A percentile compares a stretch with the other conserved stretches of the same genome.
Evolutionary conservation across 2,113 vertebrate species (phyloP).

Genomic region (Dromaius novaehollandiae): DNA sequence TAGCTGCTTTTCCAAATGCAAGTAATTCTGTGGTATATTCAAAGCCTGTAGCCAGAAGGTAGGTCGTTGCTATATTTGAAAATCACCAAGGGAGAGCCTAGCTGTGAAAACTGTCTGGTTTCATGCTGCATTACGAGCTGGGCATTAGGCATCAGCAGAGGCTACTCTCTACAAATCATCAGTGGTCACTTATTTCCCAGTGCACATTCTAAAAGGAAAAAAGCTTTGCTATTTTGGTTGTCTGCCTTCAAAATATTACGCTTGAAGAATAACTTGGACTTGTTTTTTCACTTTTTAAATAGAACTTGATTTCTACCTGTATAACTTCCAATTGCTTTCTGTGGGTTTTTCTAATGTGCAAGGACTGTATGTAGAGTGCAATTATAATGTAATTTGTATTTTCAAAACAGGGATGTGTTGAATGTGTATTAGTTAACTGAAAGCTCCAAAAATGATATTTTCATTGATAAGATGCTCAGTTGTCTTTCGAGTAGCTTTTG

Average conservation of each 20-base stretch:
- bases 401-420: background rate
- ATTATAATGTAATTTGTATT: background rate
- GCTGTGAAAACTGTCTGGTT: background rate
- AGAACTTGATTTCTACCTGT: background rate
- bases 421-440: background rate
- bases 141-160: background rate
- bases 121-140: background rate
- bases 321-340: background rate
- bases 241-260: background rate
- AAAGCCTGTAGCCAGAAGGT: background rate
- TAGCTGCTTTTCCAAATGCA: background rate
- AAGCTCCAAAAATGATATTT: background rate
- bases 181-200: background rate
- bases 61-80: background rate
- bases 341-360: background rate
- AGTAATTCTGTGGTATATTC: background rate
- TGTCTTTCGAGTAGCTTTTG: background rate
- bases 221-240: background rate
- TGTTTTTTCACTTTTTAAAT: background rate
- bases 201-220: background rate
- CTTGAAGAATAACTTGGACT: background rate
- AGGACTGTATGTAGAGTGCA: fast-evolving
- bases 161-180: background rate
- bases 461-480: background rate
- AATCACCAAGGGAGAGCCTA: too few species aligned